Evolutionary conservation across 2,797 vertebrate species (phyloP).

Genomic region (Dromococcyx pavoninus): DNA sequence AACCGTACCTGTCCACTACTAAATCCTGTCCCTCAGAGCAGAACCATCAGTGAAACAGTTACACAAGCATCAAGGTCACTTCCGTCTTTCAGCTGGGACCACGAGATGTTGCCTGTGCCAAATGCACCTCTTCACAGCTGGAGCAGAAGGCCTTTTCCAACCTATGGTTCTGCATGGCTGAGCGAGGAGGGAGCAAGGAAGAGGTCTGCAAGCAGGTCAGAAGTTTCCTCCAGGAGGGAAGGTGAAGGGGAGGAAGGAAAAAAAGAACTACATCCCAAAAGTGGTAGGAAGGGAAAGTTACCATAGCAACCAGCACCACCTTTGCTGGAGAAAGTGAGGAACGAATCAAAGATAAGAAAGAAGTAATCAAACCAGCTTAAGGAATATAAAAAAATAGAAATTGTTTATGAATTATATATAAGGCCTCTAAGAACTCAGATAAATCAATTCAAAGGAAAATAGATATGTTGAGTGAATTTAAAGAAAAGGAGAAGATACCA

Average conservation of each 20-base stretch:
- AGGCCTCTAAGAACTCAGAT: background rate
- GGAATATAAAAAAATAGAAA: background rate
- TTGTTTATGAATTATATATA: constrained; percentile 32
- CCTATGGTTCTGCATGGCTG: too few species aligned
- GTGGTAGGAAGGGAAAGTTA: background rate
- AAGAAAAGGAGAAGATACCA: background rate
- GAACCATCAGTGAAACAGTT: background rate
- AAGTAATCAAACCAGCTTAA: constrained; percentile 33
- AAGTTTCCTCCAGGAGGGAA: too few species aligned
- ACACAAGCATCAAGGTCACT: background rate
- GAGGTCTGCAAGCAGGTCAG: too few species aligned
- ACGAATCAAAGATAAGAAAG: constrained; percentile 4
- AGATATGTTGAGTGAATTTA: background rate
- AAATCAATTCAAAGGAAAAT: constrained; percentile 1
- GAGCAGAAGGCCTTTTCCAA: too few species aligned
- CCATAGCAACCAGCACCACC: background rate
- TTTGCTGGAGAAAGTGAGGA: background rate
- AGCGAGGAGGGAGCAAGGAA: too few species aligned
- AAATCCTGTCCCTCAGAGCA: too few species aligned
- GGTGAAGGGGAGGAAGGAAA: too few species aligned
- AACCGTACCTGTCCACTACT: too few species aligned
- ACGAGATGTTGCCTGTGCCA: rapidly evolving
- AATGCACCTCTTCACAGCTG: rapidly evolving
- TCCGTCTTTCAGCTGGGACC: background rate
- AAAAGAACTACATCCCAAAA: background rate